Evolutionary conservation across 2,113 vertebrate genomes (phyloP).

Genomic region (Forbesichthys agassizii): DNA sequence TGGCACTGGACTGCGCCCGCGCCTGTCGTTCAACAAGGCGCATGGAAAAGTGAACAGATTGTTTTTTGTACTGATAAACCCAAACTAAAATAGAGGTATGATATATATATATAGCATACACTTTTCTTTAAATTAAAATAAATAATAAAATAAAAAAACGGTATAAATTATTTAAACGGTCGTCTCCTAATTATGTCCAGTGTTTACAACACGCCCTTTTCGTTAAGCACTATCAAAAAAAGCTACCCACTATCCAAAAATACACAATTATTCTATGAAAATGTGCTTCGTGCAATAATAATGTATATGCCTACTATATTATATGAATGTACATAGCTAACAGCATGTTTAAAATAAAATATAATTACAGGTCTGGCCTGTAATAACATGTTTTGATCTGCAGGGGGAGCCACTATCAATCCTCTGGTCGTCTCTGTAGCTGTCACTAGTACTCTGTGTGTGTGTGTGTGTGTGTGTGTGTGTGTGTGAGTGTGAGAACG

Average conservation of each 20-base stretch:
- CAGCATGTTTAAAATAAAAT: too few relatives aligned
- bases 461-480: neutral
- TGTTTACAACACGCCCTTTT: too few relatives aligned
- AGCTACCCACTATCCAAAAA: too few relatives aligned
- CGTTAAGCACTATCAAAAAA: too few relatives aligned
- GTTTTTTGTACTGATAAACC: conserved; percentile 8
- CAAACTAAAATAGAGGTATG: neutral
- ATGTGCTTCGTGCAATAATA: too few relatives aligned
- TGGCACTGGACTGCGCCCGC: conserved; percentile 46
- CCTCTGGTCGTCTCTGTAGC: neutral
- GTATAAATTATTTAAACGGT: too few relatives aligned
- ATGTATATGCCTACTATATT: too few relatives aligned
- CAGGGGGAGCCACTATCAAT: conserved; percentile 43
- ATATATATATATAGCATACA: neutral
- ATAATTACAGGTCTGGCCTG: conserved; percentile 10
- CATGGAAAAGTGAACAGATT: conserved; percentile 33
- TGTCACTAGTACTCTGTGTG: neutral
- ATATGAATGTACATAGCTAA: neutral
- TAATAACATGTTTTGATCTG: conserved; percentile 22
- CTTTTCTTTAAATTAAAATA: neutral
- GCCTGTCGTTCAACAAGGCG: conserved; percentile 36
- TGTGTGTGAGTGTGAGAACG: neutral
- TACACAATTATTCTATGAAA: too few relatives aligned
- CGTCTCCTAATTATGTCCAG: too few relatives aligned
- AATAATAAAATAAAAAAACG: neutral